A percentile compares a stretch with the other conserved stretches of the same genome.
phyloP scores from a whole-genome alignment of 2,888 invertebrate genomes.

The Agriotes lineatus region DNA sequence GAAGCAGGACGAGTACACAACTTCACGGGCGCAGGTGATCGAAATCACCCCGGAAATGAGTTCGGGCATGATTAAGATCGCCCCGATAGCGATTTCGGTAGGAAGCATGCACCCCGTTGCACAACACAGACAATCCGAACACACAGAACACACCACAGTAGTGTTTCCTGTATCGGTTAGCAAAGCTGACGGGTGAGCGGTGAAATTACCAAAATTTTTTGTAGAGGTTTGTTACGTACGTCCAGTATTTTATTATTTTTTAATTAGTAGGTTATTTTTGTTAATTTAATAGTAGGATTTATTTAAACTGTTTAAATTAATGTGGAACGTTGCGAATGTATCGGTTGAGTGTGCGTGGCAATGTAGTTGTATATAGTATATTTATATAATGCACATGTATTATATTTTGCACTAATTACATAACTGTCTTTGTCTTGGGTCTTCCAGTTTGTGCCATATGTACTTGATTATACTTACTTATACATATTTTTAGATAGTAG shows the following conservation, averaged over 20 bases:
- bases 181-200: neutral
- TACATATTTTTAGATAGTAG: neutral
- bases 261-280: neutral
- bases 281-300: constrained; percentile 19
- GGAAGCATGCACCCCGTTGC: constrained; percentile 27
- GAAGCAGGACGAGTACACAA: constrained; percentile 56
- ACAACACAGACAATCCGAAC: neutral
- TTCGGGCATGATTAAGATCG: constrained; percentile 61
- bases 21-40: constrained; percentile 62
- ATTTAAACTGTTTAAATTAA: constrained; percentile 21
- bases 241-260: constrained; percentile 17
- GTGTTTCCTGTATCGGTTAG: constrained; percentile 17
- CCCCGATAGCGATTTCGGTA: constrained; percentile 58
- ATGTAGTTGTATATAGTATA: constrained; percentile 36
- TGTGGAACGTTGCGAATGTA: constrained; percentile 13
- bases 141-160: constrained; percentile 22
- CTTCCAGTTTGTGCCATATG: constrained; percentile 44
- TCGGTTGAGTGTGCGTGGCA: constrained; percentile 14
- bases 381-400: constrained; percentile 38
- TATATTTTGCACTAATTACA: constrained; percentile 39
- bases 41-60: constrained; percentile 60
- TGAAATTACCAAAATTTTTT: too few relatives aligned
- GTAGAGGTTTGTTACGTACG: neutral
- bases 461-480: constrained; percentile 9
- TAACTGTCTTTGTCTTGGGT: constrained; percentile 27